phyloP scores from a whole-genome alignment of 2,888 invertebrate genomes.

The Caenorhabditis virilis region DNA sequence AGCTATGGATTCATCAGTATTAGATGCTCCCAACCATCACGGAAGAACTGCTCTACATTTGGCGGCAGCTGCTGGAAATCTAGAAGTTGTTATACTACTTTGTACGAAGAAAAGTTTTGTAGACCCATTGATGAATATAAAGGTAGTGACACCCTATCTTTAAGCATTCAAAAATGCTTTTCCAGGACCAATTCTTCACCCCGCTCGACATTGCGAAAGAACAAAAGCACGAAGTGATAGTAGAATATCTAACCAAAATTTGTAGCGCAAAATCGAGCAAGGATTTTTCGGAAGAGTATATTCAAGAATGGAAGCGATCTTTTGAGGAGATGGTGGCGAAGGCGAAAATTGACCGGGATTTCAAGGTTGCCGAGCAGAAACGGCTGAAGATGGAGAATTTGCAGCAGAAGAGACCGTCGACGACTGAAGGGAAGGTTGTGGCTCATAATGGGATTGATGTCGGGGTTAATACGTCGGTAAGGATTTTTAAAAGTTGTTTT shows the following conservation, averaged over 20 bases:
- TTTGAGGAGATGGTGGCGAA: conserved; percentile 41
- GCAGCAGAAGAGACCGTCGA: conserved; percentile 16
- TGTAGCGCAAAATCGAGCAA: conserved; percentile 34
- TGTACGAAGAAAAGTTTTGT: conserved; percentile 57
- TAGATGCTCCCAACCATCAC: conserved; percentile 86
- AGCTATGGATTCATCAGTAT: conserved; percentile 80
- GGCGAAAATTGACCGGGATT: conserved; percentile 22
- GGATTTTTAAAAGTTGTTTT: too few relatives aligned
- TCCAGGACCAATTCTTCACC: conserved; percentile 54
- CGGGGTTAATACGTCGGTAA: conserved; percentile 37
- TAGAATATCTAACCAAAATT: conserved; percentile 53
- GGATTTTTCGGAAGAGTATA: conserved; percentile 35
- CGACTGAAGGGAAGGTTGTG: conserved; percentile 16
- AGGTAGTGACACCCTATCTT: conserved; percentile 18
- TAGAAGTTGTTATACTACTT: conserved; percentile 85
- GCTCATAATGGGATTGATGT: conserved; percentile 7
- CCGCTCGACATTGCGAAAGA: conserved; percentile 60
- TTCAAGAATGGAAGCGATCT: conserved; percentile 20
- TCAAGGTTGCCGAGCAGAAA: conserved; percentile 6
- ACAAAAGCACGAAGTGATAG: conserved; percentile 53
- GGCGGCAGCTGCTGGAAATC: conserved; percentile 73
- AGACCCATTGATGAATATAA: conserved; percentile 60
- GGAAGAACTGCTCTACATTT: conserved; percentile 91
- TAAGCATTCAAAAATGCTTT: neutral
- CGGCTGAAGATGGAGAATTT: too few relatives aligned